Conservation (phyloP, 2,888 invertebrate species). For the Minunthozetes semirufus region DNA sequence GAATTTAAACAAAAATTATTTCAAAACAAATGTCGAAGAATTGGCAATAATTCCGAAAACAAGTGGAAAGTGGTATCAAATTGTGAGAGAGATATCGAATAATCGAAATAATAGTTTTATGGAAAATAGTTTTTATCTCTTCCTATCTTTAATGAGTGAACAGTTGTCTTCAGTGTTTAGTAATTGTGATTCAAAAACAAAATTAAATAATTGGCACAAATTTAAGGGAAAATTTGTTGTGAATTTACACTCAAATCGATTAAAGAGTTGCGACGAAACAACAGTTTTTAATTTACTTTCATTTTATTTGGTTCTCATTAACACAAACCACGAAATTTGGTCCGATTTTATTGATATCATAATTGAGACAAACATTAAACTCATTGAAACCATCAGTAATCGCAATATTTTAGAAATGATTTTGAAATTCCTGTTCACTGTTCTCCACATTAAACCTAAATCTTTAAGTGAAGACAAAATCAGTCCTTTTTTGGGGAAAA, state of each 20-base stretch:
- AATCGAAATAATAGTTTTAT: background rate
- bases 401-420: background rate
- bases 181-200: background rate
- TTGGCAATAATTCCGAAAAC: background rate
- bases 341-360: slow-evolving; percentile 1
- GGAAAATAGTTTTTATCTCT: slow-evolving; percentile 20
- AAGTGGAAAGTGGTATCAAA: background rate
- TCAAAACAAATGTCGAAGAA: background rate
- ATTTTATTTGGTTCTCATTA: slow-evolving; percentile 7
- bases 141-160: background rate
- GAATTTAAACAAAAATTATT: background rate
- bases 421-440: background rate
- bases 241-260: background rate
- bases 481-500: background rate
- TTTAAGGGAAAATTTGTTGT: slow-evolving; percentile 5
- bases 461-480: background rate
- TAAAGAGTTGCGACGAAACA: background rate
- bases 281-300: slow-evolving; percentile 5
- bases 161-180: background rate
- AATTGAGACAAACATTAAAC: background rate
- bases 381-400: background rate
- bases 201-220: background rate
- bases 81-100: background rate
- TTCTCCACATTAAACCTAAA: background rate
- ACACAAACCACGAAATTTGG: background rate